Evolutionary conservation across 2,113 vertebrate species (phyloP).

Genomic region (Edolisoma coerulescens): DNA sequence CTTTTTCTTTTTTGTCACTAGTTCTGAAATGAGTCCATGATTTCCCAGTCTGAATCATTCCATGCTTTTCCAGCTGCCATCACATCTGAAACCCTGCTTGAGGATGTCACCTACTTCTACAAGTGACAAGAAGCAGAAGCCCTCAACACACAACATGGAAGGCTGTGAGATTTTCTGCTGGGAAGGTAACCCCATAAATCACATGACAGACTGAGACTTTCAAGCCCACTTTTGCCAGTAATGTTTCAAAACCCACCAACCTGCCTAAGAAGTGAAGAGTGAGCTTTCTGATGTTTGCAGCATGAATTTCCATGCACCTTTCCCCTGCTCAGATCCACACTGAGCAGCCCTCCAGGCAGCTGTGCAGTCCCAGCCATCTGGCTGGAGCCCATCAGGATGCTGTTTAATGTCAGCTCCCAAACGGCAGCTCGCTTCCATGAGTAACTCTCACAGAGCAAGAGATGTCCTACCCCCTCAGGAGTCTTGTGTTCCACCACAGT

Average conservation of each 20-base stretch:
- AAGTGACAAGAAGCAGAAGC: not conserved
- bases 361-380: not conserved
- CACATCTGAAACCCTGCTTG: not conserved
- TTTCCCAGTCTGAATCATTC: not conserved
- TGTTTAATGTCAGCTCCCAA: not conserved
- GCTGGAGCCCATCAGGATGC: not conserved
- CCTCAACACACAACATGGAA: not conserved
- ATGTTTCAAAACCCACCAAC: not conserved
- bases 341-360: not conserved
- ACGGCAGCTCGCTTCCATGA: fast-evolving
- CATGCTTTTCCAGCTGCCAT: not conserved
- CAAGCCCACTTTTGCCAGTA: not conserved
- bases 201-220: not conserved
- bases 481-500: not conserved
- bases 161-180: not conserved
- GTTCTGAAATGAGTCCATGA: not conserved
- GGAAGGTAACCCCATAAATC: not conserved
- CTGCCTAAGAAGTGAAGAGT: not conserved
- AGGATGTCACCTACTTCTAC: not conserved
- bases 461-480: not conserved
- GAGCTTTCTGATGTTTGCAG: not conserved
- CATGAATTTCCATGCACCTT: not conserved
- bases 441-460: not conserved
- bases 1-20: not conserved
- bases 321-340: fast-evolving